These are phyloP conservation scores for Pseudorasbora parva DNA, from an alignment of 2,113 vertebrate genomes.

Conservation along the genomic window DNA sequence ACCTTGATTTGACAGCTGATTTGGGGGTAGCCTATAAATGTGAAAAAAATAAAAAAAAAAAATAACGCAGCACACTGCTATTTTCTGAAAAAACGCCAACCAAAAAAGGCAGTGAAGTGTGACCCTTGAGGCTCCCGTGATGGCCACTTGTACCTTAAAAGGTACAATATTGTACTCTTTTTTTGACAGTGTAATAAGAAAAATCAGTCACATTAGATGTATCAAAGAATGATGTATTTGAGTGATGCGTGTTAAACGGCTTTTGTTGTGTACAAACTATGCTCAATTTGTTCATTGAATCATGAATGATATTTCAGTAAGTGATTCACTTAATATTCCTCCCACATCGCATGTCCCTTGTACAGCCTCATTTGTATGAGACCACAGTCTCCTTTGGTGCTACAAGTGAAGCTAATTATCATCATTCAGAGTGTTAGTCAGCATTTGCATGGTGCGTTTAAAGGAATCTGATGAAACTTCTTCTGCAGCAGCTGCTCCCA, in stretches of 20 bases:
- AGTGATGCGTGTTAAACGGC: neutral
- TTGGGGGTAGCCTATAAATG: no score
- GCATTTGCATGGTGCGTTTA: conserved; percentile 13
- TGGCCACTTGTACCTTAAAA: no score
- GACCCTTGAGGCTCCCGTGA: no score
- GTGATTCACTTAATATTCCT: conserved; percentile 36
- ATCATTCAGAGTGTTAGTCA: conserved; percentile 34
- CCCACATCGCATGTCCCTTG: conserved; percentile 32
- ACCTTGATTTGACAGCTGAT: no score
- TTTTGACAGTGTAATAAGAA: no score
- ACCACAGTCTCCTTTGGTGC: neutral
- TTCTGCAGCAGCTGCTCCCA: conserved; percentile 33
- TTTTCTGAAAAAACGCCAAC: no score
- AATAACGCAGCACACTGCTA: no score
- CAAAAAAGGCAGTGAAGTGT: no score
- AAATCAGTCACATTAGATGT: neutral
- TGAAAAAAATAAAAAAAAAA: no score
- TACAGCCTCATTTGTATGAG: conserved; percentile 36
- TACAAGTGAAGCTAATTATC: conserved; percentile 41
- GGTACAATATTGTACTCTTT: no score
- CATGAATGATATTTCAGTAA: neutral
- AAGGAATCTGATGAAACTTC: conserved; percentile 29
- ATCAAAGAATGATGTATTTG: neutral
- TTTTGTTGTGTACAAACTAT: conserved; percentile 15
- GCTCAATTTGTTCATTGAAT: conserved; percentile 30